Evolutionary conservation across 2,797 vertebrate genomes (phyloP), one percentile per base, ranked within the genome.

Genomic region (Hydrocynus forskahlii): DNA sequence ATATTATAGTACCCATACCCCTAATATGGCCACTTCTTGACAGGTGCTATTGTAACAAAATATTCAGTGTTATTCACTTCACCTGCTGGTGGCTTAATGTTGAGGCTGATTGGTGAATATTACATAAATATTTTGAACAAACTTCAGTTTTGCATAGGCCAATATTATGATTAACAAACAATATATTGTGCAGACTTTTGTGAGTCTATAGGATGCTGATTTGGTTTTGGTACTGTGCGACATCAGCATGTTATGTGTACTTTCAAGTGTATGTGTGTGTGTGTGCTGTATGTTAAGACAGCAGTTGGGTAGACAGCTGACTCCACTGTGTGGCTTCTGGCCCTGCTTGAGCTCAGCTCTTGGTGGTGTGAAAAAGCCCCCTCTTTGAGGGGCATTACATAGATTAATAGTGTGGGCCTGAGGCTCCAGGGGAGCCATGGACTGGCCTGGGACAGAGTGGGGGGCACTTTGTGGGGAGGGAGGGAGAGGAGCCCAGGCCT

Each of bases 301-400:
- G 88, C 93, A 94, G 91, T 93, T 94, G 91, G 92, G 84, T 86
- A 92, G 92, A 93, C 92, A 93, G 93, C 92, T 94, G 94, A 95
- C 92, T 92, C 90, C 23, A 91, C 86, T 88, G 91, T 88, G 88
- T 90, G 91, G 91, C 91, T 88, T 87, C 91, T 93, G 93, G 91
- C 91, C 93, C 91, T 89, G 87, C 92, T 77, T 91, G 91, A 87
- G 90, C 91, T 93, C 91, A 92, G 92, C 93, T 94, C 92, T 93
- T 91, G 87, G 90, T 90, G 91, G 92, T 93, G 93, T 94, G 93
- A 94, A 93, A 93, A 94, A 93, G 91, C 92, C 90, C 91, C 90
- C 92, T 92, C 92, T 95, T 94, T 93, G 91, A 93, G 29, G 92
- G 91, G 92, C 93, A 94, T 94, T 95, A 95, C 94, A 95, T 94